Percentiles rank a stretch among this genome's conserved stretches.
Conservation (phyloP, 2,888 invertebrate genomes). For the Tryphoninae sp. region DNA sequence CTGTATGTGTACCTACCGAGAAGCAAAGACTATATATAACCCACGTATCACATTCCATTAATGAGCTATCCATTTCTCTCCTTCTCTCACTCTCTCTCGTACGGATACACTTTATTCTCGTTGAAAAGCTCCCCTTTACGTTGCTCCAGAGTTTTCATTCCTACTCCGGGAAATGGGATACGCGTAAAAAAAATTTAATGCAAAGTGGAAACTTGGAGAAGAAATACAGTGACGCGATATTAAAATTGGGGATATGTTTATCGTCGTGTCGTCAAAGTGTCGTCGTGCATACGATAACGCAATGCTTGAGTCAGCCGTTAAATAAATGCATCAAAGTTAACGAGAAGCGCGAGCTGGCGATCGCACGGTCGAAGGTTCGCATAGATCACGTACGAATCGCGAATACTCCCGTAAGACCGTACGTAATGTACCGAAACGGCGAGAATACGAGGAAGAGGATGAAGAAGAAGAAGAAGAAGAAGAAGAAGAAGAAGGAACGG, state of each 20-base stretch:
- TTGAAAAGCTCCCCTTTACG: background rate
- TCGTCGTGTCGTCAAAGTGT: too few species aligned
- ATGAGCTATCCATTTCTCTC: conserved; percentile 12
- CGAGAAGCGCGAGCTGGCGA: conserved; percentile 13
- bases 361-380: too few species aligned
- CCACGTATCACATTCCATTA: conserved; percentile 28
- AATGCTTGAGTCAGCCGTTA: background rate
- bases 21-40: background rate
- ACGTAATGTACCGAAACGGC: background rate
- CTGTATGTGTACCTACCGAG: background rate
- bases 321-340: conserved; percentile 34
- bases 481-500: conserved; percentile 13
- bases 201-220: too few species aligned
- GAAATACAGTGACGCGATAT: too few species aligned
- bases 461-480: conserved; percentile 12
- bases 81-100: background rate
- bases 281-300: too few species aligned
- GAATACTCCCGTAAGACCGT: conserved; percentile 4
- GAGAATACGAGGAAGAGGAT: conserved; percentile 4
- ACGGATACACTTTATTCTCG: conserved; percentile 33
- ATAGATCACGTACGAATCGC: conserved; percentile 38
- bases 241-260: too few species aligned
- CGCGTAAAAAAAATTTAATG: too few species aligned
- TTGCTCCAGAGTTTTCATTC: background rate
- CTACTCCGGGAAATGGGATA: background rate